Base-by-base conservation (phyloP, 35 echinoderm and acorn worm species). In the Apostichopus parvimensis region DNA sequence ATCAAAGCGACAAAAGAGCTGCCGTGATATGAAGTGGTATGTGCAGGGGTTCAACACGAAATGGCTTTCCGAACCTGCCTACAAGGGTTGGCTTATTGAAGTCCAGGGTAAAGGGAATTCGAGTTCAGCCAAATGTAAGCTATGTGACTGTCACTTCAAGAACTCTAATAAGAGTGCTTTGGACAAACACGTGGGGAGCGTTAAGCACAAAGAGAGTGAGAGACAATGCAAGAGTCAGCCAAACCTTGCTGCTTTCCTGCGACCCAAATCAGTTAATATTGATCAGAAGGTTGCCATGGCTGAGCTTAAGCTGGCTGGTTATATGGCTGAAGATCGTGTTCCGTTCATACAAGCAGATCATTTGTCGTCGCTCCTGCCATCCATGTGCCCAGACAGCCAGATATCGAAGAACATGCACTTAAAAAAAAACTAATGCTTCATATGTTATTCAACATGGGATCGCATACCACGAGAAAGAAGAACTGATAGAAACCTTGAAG, bases 71-170 rank as follows among this genome's bases (percentile, higher is more conserved):
- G 21, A 79, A 21, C 77, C 77, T 21, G 77, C 45, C 24, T 79
- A n/a, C 77, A 79, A 79, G 8, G 9, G 77, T 79, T 79, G 77
- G 77, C 24, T 79, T 4, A 23, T 79, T 21, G 77, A 79, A 79
- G 77, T 79, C 17, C 17, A 79, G 24, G 24, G 4, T 5, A 21
- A 79, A 21, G 17, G 11, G 5, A 21, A 21, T 4, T 23, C 13
- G 22, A 79, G 77, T 79, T 79, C 77, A 79, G 77, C 77, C 17
- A 79, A 79, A 79, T 79, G 77, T 79, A 23, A 79, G 24, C 9
- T 23, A 21, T 79, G 77, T 21, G 77, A 79, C 77, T 79, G 18
- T 79, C 18, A 26, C 9, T 79, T 79, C 77, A 79, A 79, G 5
- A 79, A 79, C 77, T 21, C 77, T 21, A 79, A 79, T 45, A 79